Evolutionary conservation across 2,113 vertebrate genomes (phyloP).

Genomic region (Alaudala cheleensis): DNA sequence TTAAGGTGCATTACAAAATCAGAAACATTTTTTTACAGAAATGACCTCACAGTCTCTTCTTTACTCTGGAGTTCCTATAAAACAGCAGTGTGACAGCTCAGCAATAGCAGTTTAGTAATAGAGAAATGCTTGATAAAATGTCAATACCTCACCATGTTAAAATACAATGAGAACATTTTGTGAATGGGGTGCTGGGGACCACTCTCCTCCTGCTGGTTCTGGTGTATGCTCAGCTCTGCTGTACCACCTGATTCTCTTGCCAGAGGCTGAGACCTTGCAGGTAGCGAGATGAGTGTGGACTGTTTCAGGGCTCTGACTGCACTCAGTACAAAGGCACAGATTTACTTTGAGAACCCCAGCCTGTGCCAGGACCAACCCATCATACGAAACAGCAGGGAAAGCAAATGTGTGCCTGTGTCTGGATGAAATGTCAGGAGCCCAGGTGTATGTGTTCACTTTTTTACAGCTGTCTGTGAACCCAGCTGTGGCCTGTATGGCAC

Average conservation of each 20-base stretch:
- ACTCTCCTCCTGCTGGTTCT: neutral
- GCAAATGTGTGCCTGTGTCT: neutral
- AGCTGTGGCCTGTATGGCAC: conserved; percentile 81
- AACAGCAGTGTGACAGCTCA: neutral
- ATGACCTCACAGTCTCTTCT: neutral
- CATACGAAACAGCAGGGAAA: neutral
- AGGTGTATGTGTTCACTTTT: neutral
- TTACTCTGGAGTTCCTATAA: neutral
- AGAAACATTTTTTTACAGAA: neutral
- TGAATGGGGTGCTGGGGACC: neutral
- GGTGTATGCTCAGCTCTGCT: neutral
- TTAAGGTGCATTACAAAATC: neutral
- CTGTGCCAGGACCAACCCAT: neutral
- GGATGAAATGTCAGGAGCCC: neutral
- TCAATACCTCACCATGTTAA: neutral
- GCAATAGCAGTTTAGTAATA: neutral
- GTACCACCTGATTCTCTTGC: neutral
- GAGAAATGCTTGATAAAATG: neutral
- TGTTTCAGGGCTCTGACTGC: neutral
- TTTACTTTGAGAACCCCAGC: neutral
- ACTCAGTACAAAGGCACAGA: neutral
- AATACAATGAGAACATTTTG: neutral
- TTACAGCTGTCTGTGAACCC: conserved; percentile 86
- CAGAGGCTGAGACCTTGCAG: neutral
- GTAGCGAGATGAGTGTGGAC: neutral